Evolutionary conservation across 1,140 invertebrate species (phyloP).

Genomic region (Bombyx mori): DNA sequence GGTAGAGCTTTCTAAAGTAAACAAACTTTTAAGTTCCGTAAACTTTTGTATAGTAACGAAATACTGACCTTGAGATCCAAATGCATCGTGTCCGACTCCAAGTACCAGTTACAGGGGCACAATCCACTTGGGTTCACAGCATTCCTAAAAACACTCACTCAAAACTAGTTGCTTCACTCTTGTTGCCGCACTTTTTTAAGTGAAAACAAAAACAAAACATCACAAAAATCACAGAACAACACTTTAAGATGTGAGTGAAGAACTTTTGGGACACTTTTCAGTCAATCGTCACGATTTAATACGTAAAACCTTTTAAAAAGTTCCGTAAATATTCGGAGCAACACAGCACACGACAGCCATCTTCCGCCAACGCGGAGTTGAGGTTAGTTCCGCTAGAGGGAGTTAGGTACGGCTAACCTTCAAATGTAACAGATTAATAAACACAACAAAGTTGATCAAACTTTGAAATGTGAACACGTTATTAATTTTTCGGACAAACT

Average conservation of each 20-base stretch:
- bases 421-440: neutral
- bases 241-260: conserved; percentile 16
- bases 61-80: conserved; percentile 39
- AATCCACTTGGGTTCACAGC: conserved; percentile 60
- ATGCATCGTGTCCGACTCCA: conserved; percentile 24
- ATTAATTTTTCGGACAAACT: neutral
- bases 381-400: conserved; percentile 48
- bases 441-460: neutral
- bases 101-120: conserved; percentile 36
- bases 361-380: conserved; percentile 56
- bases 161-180: conserved; percentile 59
- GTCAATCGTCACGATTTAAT: conserved; percentile 28
- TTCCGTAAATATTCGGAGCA: conserved; percentile 57
- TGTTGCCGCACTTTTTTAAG: conserved; percentile 55
- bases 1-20: conserved; percentile 47
- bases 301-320: conserved; percentile 54
- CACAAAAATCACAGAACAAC: conserved; percentile 22
- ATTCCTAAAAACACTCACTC: conserved; percentile 59
- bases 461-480: neutral
- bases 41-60: conserved; percentile 36
- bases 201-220: conserved; percentile 42
- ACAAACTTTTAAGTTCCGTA: conserved; percentile 35
- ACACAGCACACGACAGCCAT: conserved; percentile 64
- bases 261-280: conserved; percentile 31
- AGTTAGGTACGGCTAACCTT: conserved; percentile 6